Evolutionary conservation across 2,113 vertebrate species (phyloP).

Genomic region (Oreotrochilus melanogaster): DNA sequence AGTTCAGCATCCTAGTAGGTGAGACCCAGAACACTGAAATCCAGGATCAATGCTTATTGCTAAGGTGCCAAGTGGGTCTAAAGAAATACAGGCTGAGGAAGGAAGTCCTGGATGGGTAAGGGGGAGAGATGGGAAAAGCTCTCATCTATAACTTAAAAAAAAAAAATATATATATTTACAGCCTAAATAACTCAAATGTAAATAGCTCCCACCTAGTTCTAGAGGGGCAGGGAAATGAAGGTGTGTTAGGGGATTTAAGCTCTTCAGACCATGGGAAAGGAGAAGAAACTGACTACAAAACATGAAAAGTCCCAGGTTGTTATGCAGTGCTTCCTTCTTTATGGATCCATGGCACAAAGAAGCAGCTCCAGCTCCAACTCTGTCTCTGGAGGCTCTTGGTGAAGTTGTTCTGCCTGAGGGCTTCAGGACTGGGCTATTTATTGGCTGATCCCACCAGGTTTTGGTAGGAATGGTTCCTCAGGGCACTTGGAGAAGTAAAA

Average conservation of each 20-base stretch:
- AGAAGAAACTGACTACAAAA: constrained; percentile 17
- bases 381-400: not conserved
- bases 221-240: not conserved
- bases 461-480: not conserved
- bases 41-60: not conserved
- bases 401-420: constrained; percentile 30
- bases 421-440: not conserved
- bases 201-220: not conserved
- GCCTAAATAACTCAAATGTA: not conserved
- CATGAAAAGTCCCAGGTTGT: not conserved
- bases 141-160: constrained; percentile 15
- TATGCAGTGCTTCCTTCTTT: not conserved
- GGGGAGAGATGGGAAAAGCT: not conserved
- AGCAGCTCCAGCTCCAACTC: not conserved
- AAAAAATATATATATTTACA: not conserved
- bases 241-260: constrained; percentile 23
- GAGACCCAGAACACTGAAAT: not conserved
- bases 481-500: constrained; percentile 39
- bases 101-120: not conserved
- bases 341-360: not conserved
- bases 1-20: not conserved
- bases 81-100: not conserved
- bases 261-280: not conserved
- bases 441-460: not conserved
- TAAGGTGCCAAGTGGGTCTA: not conserved